phyloP scores from a whole-genome alignment of 2,113 vertebrate genomes.

The Corvus hawaiiensis region DNA sequence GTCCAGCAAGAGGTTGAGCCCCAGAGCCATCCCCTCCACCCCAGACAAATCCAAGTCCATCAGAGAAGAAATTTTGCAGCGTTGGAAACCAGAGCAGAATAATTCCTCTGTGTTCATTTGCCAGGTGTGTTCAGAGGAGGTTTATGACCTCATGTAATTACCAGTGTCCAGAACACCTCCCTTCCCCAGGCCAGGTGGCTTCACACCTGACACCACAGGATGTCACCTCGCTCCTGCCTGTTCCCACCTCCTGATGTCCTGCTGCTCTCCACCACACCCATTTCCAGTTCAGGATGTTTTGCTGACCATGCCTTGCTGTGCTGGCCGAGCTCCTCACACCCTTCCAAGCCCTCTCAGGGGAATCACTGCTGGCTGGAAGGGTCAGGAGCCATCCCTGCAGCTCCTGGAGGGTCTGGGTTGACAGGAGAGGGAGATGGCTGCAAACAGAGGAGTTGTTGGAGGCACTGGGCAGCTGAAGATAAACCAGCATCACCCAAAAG shows the following conservation, averaged over 20 bases:
- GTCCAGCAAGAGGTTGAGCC: not conserved
- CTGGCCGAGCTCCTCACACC: not conserved
- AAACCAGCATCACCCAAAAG: not conserved
- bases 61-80: not conserved
- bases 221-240: not conserved
- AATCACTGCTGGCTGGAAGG: not conserved
- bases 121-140: not conserved
- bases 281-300: not conserved
- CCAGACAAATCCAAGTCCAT: not conserved
- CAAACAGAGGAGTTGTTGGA: not conserved
- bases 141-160: constrained; percentile 10
- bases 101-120: not conserved
- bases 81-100: not conserved
- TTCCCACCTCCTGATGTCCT: not conserved
- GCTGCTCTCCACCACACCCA: not conserved
- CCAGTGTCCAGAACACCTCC: not conserved
- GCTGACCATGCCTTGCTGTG: not conserved
- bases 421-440: not conserved
- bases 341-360: not conserved
- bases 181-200: not conserved
- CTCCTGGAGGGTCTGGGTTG: not conserved
- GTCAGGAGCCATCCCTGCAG: not conserved
- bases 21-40: not conserved
- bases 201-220: not conserved
- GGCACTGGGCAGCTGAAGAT: not conserved